Percentiles rank a stretch among this genome's conserved stretches.
phyloP scores from a whole-genome alignment of 2,888 invertebrate genomes.

The Spialia ferax region DNA sequence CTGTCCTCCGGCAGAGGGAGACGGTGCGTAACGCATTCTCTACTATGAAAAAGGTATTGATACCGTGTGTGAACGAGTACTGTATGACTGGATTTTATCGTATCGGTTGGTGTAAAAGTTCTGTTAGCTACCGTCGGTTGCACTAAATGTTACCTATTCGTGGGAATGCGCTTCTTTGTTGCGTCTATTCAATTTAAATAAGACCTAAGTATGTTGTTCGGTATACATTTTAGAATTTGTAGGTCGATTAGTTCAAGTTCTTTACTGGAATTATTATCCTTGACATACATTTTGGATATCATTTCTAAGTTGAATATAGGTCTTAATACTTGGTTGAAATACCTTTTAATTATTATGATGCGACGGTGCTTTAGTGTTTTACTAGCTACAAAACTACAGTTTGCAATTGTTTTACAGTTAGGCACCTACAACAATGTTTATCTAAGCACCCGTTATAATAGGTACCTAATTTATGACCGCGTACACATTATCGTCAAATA shows the following conservation, averaged over 20 bases:
- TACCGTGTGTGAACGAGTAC: not conserved
- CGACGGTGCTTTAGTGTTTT: not conserved
- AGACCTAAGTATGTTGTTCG: constrained; percentile 3
- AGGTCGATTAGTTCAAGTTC: constrained; percentile 15
- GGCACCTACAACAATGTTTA: not conserved
- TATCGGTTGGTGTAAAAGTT: constrained; percentile 22
- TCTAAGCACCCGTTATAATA: not conserved
- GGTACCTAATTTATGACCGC: not conserved
- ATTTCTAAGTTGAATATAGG: not conserved
- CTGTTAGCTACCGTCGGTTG: constrained; percentile 17
- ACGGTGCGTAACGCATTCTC: no score
- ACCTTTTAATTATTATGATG: no score
- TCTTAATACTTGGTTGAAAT: no score
- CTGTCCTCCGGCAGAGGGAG: no score
- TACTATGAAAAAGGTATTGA: no score
- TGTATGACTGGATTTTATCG: not conserved
- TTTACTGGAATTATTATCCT: not conserved
- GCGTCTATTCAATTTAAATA: constrained; percentile 17
- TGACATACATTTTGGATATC: not conserved
- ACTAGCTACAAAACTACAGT: not conserved
- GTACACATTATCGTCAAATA: not conserved
- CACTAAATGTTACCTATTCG: constrained; percentile 19
- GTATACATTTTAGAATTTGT: constrained; percentile 9
- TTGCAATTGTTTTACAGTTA: not conserved
- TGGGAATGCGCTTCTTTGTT: constrained; percentile 21